phyloP scores from a whole-genome alignment of 2,888 invertebrate species.

The Phymatocera aterrima region DNA sequence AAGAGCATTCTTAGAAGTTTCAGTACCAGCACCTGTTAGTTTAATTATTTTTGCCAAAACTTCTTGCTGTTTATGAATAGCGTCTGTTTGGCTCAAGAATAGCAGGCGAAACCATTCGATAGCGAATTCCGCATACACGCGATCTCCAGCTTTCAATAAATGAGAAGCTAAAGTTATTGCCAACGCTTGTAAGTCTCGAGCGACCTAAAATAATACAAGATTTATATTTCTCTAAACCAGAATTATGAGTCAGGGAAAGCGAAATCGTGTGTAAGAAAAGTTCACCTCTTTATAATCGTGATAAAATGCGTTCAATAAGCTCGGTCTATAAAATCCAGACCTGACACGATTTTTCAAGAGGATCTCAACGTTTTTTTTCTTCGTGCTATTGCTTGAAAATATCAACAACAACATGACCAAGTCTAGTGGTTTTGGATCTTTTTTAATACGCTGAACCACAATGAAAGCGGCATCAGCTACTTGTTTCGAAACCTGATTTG shows the following conservation, averaged over 20 bases:
- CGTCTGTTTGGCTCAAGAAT: slow-evolving; percentile 63
- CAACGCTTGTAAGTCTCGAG: slow-evolving; percentile 62
- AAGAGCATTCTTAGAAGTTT: slow-evolving; percentile 66
- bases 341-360: slow-evolving; percentile 81
- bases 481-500: slow-evolving; percentile 77
- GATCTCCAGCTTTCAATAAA: slow-evolving; percentile 66
- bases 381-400: slow-evolving; percentile 79
- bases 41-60: slow-evolving; percentile 66
- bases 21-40: slow-evolving; percentile 67
- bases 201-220: slow-evolving; percentile 57
- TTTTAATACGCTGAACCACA: slow-evolving; percentile 77
- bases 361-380: slow-evolving; percentile 79
- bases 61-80: slow-evolving; percentile 66
- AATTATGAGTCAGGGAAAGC: slow-evolving; percentile 76
- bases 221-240: neutral
- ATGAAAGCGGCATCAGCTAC: slow-evolving; percentile 79
- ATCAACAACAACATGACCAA: slow-evolving; percentile 81
- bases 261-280: slow-evolving; percentile 77
- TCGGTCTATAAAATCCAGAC: slow-evolving; percentile 78
- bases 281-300: slow-evolving; percentile 64
- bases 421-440: slow-evolving; percentile 82
- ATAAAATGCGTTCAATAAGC: slow-evolving; percentile 76
- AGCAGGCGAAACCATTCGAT: slow-evolving; percentile 69
- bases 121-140: slow-evolving; percentile 64
- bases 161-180: slow-evolving; percentile 64